A percentile compares a stretch with the other conserved stretches of the same genome.
Evolutionary conservation across 2,797 vertebrate genomes (phyloP).

Genomic region (Numenius phaeopus): DNA sequence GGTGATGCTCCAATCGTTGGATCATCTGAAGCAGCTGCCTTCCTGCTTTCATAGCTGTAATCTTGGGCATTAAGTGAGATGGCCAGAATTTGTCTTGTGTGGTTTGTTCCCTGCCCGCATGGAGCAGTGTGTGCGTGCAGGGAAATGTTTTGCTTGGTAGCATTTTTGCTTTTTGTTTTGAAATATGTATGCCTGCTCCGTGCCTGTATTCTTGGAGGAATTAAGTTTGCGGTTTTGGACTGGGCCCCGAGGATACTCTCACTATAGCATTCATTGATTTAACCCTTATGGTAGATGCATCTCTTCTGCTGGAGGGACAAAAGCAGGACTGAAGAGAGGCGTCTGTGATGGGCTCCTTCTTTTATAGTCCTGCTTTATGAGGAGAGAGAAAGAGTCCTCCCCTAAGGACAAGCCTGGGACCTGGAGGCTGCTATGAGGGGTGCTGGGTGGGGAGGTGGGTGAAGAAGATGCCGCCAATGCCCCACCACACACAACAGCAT

Average conservation of each 20-base stretch:
- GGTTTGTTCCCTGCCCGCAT: neutral
- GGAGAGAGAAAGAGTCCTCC: neutral
- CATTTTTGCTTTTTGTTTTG: conserved; percentile 4
- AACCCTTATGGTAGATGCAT: neutral
- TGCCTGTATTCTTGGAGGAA: conserved; percentile 2
- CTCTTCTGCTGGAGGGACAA: neutral
- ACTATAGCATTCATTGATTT: neutral
- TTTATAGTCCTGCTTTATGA: neutral
- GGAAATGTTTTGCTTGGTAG: conserved; percentile 39
- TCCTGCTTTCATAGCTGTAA: neutral
- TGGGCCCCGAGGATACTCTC: neutral
- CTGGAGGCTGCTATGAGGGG: neutral
- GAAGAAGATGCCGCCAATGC: neutral
- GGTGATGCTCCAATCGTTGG: neutral
- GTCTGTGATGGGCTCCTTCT: neutral
- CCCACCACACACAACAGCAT: neutral
- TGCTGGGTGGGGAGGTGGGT: neutral
- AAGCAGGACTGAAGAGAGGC: neutral
- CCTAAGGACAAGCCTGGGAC: neutral
- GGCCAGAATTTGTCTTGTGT: neutral
- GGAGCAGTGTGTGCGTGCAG: neutral
- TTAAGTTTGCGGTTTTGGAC: neutral
- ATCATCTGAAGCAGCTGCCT: neutral
- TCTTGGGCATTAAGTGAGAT: neutral
- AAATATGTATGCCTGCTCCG: neutral